These are phyloP conservation scores for Cataglyphis livida DNA, from an alignment of 2,888 invertebrate species.

Conservation along the genomic window DNA sequence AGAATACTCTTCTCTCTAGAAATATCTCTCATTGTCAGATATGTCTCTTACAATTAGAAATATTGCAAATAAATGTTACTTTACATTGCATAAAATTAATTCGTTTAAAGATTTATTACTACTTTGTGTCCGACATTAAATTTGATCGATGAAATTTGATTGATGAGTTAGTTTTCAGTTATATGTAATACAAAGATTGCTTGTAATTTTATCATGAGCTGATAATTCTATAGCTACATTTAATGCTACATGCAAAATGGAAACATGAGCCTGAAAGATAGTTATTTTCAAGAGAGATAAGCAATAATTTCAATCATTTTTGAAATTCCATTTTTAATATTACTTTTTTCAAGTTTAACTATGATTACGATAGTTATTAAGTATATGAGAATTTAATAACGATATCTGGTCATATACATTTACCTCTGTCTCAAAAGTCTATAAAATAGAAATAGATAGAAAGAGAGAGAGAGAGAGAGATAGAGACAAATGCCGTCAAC, in stretches of 20 bases:
- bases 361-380: not conserved
- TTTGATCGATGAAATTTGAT: not conserved
- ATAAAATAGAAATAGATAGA: conserved; percentile 44
- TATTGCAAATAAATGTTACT: not conserved
- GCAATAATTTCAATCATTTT: conserved; percentile 15
- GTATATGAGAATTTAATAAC: not conserved
- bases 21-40: not conserved
- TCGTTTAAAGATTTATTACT: not conserved
- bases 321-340: not conserved
- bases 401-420: conserved; percentile 32
- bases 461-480: not conserved
- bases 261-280: not conserved
- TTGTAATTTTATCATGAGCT: not conserved
- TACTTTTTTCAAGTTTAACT: not conserved
- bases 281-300: not conserved
- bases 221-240: not conserved
- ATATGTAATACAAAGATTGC: conserved; percentile 1
- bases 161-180: not conserved
- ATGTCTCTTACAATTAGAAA: not conserved
- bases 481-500: conserved; percentile 59
- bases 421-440: conserved; percentile 18
- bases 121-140: not conserved
- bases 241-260: not conserved
- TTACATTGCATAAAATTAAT: not conserved
- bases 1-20: not conserved